A percentile compares a stretch with the other conserved stretches of the same genome.
phyloP scores from a whole-genome alignment of 2,113 vertebrate species.

The Apodemus sylvaticus region DNA sequence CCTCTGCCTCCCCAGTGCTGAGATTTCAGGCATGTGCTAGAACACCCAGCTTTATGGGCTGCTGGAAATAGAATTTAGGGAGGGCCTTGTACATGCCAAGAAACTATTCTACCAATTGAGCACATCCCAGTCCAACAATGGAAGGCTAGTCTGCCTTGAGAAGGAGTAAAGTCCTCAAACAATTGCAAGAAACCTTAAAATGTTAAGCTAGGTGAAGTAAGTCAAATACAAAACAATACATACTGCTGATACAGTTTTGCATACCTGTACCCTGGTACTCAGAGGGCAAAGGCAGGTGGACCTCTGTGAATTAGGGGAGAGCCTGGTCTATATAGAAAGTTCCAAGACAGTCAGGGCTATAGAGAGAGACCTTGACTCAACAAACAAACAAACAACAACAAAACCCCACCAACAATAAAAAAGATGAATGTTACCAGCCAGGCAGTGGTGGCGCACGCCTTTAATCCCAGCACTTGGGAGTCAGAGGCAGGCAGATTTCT shows the following conservation, averaged over 20 bases:
- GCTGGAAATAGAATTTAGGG: not conserved
- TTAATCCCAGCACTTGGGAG: not conserved
- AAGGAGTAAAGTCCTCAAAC: not conserved
- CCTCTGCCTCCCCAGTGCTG: not conserved
- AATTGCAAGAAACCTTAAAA: not conserved
- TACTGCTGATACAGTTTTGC: not conserved
- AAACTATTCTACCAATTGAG: not conserved
- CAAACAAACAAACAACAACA: no score
- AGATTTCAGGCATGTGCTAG: not conserved
- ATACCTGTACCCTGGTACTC: not conserved
- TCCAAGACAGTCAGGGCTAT: no score
- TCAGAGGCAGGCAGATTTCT: not conserved
- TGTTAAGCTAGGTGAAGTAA: not conserved
- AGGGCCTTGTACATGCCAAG: not conserved
- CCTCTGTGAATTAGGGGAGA: no score
- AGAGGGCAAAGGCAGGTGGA: no score
- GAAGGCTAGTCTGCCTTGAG: not conserved
- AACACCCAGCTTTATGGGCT: not conserved
- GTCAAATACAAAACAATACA: slow-evolving; percentile 13
- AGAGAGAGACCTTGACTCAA: no score
- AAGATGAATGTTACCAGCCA: no score
- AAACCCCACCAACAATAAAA: no score
- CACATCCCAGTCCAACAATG: not conserved
- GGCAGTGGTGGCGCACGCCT: no score
- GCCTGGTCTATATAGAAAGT: no score